phyloP scores from a whole-genome alignment of 2,888 invertebrate species.

The Leptopilina drosophilae region DNA sequence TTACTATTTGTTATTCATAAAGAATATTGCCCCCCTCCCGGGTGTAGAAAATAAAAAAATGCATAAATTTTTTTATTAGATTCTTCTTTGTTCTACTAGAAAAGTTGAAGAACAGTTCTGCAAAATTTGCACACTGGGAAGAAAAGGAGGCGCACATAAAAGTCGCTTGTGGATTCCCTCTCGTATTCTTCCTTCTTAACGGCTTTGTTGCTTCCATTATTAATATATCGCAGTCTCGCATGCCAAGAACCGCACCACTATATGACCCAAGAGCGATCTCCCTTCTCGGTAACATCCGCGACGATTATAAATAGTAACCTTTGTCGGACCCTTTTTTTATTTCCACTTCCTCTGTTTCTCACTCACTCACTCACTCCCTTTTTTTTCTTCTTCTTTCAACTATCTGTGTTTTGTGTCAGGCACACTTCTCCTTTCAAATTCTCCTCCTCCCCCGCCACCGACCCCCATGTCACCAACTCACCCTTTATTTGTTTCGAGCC shows the following conservation, averaged over 20 bases:
- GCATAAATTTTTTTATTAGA: too few species aligned
- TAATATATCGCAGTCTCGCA: constrained; percentile 67
- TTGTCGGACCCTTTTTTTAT: constrained; percentile 72
- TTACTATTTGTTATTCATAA: too few species aligned
- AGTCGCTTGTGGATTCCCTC: constrained; percentile 50
- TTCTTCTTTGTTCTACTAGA: too few species aligned
- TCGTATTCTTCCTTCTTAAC: constrained; percentile 58
- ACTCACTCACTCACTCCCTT: constrained; percentile 47
- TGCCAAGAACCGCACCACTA: constrained; percentile 35
- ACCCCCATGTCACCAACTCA: not conserved
- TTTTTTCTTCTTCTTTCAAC: constrained; percentile 1
- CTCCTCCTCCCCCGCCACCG: constrained; percentile 39
- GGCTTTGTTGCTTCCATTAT: constrained; percentile 71
- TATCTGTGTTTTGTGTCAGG: constrained; percentile 38
- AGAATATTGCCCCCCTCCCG: too few species aligned
- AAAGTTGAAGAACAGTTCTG: too few species aligned
- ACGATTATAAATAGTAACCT: constrained; percentile 75
- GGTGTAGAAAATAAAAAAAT: too few species aligned
- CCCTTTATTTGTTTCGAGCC: constrained; percentile 30
- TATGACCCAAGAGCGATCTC: constrained; percentile 35
- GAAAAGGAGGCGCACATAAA: constrained; percentile 17
- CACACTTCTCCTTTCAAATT: constrained; percentile 25
- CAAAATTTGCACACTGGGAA: too few species aligned
- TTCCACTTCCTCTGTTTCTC: constrained; percentile 64
- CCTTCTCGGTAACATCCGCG: constrained; percentile 38